Conservation (phyloP, 2,888 invertebrate genomes). For the Lamellibrachia satsuma region DNA sequence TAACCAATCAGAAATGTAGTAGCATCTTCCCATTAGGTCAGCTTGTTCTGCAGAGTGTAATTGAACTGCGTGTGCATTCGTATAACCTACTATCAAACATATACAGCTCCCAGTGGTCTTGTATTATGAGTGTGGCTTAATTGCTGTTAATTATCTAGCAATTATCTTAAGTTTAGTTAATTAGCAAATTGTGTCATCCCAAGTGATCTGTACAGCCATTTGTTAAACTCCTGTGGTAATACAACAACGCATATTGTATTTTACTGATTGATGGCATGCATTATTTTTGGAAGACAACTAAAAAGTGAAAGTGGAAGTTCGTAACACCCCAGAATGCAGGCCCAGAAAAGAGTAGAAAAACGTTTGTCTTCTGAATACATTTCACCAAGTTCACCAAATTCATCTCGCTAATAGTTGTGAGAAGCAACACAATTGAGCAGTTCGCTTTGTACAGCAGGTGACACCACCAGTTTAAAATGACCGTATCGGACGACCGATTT, state of each 20-base stretch:
- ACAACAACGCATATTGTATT: not conserved
- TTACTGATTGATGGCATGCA: not conserved
- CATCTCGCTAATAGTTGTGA: not conserved
- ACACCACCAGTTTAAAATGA: conserved; percentile 6
- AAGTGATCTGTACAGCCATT: not conserved
- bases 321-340: not conserved
- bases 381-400: not conserved
- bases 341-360: not conserved
- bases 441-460: not conserved
- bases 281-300: not conserved
- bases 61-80: not conserved
- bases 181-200: not conserved
- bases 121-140: not conserved
- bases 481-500: not conserved
- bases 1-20: not conserved
- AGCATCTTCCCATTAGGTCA: not conserved
- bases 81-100: not conserved
- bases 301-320: not conserved
- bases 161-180: not conserved
- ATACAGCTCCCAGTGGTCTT: not conserved
- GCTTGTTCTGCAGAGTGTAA: too few species aligned
- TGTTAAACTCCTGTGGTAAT: not conserved
- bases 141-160: not conserved
- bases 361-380: not conserved
- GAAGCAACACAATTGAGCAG: not conserved